Percentiles rank a stretch among this genome's conserved stretches.
Evolutionary conservation across 2,888 invertebrate genomes (phyloP).

Genomic region (Nomada fabriciana): DNA sequence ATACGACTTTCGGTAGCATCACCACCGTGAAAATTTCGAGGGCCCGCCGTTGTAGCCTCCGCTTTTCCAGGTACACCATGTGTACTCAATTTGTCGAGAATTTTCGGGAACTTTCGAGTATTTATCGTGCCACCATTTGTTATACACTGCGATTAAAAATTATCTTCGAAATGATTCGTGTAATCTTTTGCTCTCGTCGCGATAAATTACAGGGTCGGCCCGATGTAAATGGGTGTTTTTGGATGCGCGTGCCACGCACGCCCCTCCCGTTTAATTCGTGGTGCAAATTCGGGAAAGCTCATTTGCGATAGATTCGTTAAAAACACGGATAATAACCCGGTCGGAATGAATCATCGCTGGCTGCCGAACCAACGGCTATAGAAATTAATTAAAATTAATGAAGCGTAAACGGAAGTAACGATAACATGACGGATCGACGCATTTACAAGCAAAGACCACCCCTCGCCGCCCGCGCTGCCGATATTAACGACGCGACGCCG

Average conservation of each 20-base stretch:
- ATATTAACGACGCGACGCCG: conserved; percentile 16
- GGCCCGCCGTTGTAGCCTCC: not conserved
- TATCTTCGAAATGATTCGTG: not conserved
- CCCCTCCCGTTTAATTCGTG: conserved; percentile 38
- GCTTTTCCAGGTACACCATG: not conserved
- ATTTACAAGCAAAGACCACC: conserved; percentile 39
- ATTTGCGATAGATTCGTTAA: conserved; percentile 68
- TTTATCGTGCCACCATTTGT: no score
- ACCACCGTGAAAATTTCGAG: not conserved
- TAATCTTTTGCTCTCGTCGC: not conserved
- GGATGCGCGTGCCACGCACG: conserved; percentile 28
- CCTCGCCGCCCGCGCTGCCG: not conserved
- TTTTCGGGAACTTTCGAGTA: no score
- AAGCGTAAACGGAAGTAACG: conserved; percentile 74
- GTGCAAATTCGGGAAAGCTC: conserved; percentile 60
- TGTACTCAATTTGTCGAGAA: no score
- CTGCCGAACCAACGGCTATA: conserved; percentile 56
- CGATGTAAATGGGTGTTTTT: conserved; percentile 23
- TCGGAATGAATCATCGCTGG: conserved; percentile 62
- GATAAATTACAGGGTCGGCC: not conserved
- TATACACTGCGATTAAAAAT: not conserved
- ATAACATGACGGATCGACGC: conserved; percentile 71
- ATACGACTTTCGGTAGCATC: not conserved
- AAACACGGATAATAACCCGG: conserved; percentile 67
- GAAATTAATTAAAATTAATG: conserved; percentile 74